phyloP scores from a whole-genome alignment of 2,888 invertebrate genomes.

The Atrina japonica region DNA sequence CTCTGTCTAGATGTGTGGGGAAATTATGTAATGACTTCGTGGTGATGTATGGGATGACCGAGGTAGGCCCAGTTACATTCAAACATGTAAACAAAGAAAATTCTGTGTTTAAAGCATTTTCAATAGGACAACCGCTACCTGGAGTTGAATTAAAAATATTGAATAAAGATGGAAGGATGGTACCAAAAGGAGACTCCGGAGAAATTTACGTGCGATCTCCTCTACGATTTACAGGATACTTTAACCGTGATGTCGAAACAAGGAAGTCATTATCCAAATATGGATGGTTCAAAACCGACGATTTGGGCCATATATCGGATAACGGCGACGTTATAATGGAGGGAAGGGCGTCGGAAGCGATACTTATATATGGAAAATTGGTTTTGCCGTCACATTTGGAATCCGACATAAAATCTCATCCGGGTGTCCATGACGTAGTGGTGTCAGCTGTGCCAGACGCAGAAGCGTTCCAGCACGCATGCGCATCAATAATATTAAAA shows the following conservation, averaged over 20 bases:
- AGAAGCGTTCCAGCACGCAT: background rate
- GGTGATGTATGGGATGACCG: constrained; percentile 19
- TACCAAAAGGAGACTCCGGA: background rate
- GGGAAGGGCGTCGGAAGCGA: constrained; percentile 13
- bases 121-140: constrained; percentile 3
- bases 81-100: background rate
- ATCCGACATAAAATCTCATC: constrained; percentile 9
- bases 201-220: constrained; percentile 8
- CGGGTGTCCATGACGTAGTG: constrained; percentile 5
- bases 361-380: constrained; percentile 3
- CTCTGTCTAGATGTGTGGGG: background rate
- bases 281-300: constrained; percentile 28
- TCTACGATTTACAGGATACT: constrained; percentile 16
- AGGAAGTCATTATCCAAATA: background rate
- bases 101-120: background rate
- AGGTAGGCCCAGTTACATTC: background rate
- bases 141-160: constrained; percentile 30
- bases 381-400: constrained; percentile 15
- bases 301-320: constrained; percentile 12
- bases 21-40: background rate
- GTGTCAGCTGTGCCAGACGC: constrained; percentile 4
- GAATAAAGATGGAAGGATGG: constrained; percentile 3
- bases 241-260: constrained; percentile 4
- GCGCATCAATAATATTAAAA: constrained; percentile 2
- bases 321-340: constrained; percentile 1